These are phyloP conservation scores for Neosilurus mollespiculum DNA, from an alignment of 2,797 vertebrate genomes.

Conservation along the genomic window DNA sequence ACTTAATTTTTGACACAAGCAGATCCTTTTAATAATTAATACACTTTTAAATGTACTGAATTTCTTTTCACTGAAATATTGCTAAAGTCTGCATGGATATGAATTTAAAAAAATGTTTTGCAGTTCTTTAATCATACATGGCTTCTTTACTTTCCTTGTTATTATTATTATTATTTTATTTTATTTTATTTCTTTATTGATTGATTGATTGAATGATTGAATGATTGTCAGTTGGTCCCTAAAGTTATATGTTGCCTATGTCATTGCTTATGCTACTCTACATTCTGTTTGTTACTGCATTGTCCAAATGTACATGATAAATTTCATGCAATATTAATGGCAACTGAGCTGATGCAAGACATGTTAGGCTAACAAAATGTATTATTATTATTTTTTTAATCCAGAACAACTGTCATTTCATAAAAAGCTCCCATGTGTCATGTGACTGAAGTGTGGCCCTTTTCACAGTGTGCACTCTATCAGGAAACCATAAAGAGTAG, in stretches of 20 bases:
- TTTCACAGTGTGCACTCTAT: constrained; percentile 51
- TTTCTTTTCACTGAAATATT: constrained; percentile 35
- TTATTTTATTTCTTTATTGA: too few relatives aligned
- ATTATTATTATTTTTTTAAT: constrained; percentile 70
- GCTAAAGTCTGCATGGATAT: not conserved
- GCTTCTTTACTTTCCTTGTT: constrained; percentile 1
- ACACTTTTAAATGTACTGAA: not conserved
- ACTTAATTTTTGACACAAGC: not conserved
- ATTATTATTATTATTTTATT: too few relatives aligned
- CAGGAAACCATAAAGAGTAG: constrained; percentile 40
- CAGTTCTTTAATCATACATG: not conserved
- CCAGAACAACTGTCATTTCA: constrained; percentile 66
- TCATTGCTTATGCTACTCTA: not conserved
- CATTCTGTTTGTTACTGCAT: constrained; percentile 36
- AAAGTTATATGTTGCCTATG: constrained; percentile 14
- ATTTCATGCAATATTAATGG: constrained; percentile 49
- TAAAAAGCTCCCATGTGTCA: constrained; percentile 50
- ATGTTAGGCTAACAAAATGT: constrained; percentile 58
- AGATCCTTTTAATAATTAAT: not conserved
- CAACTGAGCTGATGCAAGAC: constrained; percentile 56
- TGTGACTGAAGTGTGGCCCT: constrained; percentile 55
- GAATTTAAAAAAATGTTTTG: not conserved
- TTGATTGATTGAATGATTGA: too few relatives aligned
- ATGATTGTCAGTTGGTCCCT: constrained; percentile 3
- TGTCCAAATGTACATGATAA: constrained; percentile 30